Percentiles rank a stretch among this genome's conserved stretches.
Evolutionary conservation across 2,888 invertebrate genomes (phyloP).

Genomic region (Pogonocherus hispidulus): DNA sequence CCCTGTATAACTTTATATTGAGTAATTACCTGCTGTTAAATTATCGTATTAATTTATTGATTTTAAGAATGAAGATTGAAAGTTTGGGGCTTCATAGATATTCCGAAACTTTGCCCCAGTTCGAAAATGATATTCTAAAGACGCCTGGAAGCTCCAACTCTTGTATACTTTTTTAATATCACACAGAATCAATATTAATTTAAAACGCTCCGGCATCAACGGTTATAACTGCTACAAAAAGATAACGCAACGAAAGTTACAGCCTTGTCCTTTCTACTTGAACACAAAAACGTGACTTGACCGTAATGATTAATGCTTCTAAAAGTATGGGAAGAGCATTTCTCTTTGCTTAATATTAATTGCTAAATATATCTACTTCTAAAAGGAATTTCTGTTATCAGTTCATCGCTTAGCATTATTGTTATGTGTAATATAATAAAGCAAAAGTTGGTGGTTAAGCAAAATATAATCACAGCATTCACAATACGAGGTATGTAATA

Average conservation of each 20-base stretch:
- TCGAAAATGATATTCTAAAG: slow-evolving; percentile 1
- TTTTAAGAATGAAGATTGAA: too few relatives aligned
- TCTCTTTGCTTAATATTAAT: not conserved
- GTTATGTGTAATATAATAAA: too few relatives aligned
- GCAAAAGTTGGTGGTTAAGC: too few relatives aligned
- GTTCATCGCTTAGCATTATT: too few relatives aligned
- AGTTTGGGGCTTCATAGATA: too few relatives aligned
- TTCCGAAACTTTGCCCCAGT: slow-evolving; percentile 1
- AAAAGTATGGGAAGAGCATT: not conserved
- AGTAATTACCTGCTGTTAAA: too few relatives aligned
- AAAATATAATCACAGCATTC: too few relatives aligned
- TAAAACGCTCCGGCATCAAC: not conserved
- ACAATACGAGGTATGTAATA: too few relatives aligned
- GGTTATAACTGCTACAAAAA: not conserved
- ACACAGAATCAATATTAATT: not conserved
- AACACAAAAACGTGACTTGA: not conserved
- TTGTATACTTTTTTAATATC: slow-evolving; percentile 1
- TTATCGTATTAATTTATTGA: too few relatives aligned
- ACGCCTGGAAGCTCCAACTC: not conserved
- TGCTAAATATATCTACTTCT: too few relatives aligned
- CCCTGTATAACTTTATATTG: too few relatives aligned
- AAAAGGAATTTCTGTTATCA: too few relatives aligned
- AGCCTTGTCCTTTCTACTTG: not conserved
- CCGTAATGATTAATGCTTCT: not conserved
- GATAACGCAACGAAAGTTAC: slow-evolving; percentile 1